Evolutionary conservation across 2,888 invertebrate genomes (phyloP), one percentile per base, ranked within the genome.

Genomic region (Empis stercorea): DNA sequence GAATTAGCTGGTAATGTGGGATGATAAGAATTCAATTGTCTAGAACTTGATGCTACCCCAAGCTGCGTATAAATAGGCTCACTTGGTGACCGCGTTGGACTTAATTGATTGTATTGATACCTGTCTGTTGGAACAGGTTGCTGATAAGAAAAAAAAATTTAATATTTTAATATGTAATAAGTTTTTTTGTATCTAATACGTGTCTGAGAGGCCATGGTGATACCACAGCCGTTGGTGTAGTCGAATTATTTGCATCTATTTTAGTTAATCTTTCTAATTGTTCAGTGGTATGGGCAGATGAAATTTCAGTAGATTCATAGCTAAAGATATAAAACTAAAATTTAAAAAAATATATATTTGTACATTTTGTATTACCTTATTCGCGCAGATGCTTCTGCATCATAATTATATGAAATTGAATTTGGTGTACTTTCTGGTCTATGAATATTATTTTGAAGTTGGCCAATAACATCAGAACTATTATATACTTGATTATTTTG

Each of bases 31-130:
- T 4, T 27, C 7, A 7, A 7, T 27, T 70, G 70, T 43, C 72
- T 67, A 43, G 74, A 65, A 47, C 73, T 72, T 79, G 23, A 27
- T 6, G 23, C 78, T 34, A 77, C 78, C 59, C 80, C 79, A 30
- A 83, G 65, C 60, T 83, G 82, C 13, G 83, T 83, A 60, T 84
- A 83, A 0, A 82, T 83, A 20, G 82, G 82, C 49, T 84, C 84
- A 59, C 75, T 75, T 16, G 86, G 85, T 30, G 84, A 84, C 62
- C 84, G 75, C 50, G 80, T 76, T 42, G 86, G 85, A 67, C 84
- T 85, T 58, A 80, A 78, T 51, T 59, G 58, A 66, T 73, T 79
- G 57, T 73, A 75, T 58, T 79, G 80, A 61, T 80, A 80, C 40
- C 78, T 76, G 61, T 79, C 79, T 17, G 79, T 73, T 40, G 78